Percentiles rank a stretch among this genome's conserved stretches.
Conservation (phyloP, 2,113 vertebrate genomes). For the Ammospiza nelsoni region DNA sequence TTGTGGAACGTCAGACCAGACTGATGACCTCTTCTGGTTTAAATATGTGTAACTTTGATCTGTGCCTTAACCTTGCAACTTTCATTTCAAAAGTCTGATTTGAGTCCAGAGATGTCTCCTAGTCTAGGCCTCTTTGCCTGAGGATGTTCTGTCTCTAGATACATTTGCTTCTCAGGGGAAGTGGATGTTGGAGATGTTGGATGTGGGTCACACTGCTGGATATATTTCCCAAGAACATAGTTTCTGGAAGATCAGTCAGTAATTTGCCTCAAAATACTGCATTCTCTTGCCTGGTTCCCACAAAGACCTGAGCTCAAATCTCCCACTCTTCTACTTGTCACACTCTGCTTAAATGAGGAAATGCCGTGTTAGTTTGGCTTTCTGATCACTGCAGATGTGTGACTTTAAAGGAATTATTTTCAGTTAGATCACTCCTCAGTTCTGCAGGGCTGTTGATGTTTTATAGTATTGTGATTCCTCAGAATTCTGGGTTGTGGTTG, state of each 20-base stretch:
- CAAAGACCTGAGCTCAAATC: fast-evolving
- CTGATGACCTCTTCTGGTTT: background rate
- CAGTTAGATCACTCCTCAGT: background rate
- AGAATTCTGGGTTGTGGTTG: background rate
- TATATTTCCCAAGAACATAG: background rate
- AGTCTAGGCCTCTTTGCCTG: background rate
- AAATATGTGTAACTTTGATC: background rate
- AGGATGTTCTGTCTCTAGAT: background rate
- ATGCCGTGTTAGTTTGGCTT: background rate
- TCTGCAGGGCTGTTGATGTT: background rate
- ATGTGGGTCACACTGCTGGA: background rate
- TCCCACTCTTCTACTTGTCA: background rate
- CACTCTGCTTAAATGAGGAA: background rate
- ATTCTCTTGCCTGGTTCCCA: background rate
- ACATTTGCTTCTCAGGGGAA: background rate
- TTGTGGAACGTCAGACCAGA: background rate
- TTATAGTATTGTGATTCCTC: background rate
- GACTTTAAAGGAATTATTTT: background rate
- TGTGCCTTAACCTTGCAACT: background rate
- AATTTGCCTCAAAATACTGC: background rate
- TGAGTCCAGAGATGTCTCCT: background rate
- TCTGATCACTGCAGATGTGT: background rate
- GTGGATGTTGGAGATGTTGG: fast-evolving
- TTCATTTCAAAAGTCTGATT: background rate
- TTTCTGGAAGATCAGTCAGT: background rate